A percentile compares a stretch with the other conserved stretches of the same genome.
Evolutionary conservation across 1,140 invertebrate genomes (phyloP).

Genomic region (Drosophila pachea): DNA sequence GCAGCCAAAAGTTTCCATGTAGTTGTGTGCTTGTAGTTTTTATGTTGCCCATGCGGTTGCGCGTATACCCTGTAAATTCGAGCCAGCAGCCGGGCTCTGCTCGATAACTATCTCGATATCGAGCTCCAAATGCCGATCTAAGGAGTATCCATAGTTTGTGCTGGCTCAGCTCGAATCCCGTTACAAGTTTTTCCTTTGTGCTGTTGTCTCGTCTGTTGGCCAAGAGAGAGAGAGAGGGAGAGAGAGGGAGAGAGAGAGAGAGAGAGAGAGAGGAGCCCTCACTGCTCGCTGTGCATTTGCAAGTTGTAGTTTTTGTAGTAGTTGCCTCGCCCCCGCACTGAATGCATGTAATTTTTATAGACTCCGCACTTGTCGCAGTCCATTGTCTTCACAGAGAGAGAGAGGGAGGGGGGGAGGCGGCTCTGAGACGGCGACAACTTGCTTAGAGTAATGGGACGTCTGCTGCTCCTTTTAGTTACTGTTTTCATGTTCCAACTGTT

Average conservation of each 20-base stretch:
- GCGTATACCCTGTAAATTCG: constrained; percentile 31
- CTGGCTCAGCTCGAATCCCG: neutral
- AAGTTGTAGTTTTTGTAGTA: constrained; percentile 64
- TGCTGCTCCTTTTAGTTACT: constrained; percentile 62
- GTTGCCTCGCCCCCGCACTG: constrained; percentile 17
- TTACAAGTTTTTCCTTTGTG: constrained; percentile 4
- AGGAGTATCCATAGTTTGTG: neutral
- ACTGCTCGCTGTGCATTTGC: constrained; percentile 41
- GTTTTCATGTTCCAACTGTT: constrained; percentile 49
- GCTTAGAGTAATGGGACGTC: constrained; percentile 31
- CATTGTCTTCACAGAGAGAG: constrained; percentile 59
- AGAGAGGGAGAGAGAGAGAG: too few species aligned
- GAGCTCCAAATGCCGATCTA: too few species aligned
- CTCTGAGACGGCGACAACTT: constrained; percentile 24
- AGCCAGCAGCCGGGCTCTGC: too few species aligned
- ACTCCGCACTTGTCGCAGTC: constrained; percentile 70
- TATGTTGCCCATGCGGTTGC: constrained; percentile 59
- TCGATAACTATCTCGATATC: too few species aligned
- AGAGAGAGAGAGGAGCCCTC: too few species aligned
- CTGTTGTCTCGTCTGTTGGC: neutral
- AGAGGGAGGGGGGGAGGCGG: neutral
- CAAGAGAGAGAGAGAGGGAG: too few species aligned
- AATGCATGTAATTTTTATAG: constrained; percentile 61
- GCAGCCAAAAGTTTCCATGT: constrained; percentile 29
- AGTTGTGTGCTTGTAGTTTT: constrained; percentile 59